Base-by-base conservation (phyloP, 2,797 vertebrate species). In the Cyprinella venusta region DNA sequence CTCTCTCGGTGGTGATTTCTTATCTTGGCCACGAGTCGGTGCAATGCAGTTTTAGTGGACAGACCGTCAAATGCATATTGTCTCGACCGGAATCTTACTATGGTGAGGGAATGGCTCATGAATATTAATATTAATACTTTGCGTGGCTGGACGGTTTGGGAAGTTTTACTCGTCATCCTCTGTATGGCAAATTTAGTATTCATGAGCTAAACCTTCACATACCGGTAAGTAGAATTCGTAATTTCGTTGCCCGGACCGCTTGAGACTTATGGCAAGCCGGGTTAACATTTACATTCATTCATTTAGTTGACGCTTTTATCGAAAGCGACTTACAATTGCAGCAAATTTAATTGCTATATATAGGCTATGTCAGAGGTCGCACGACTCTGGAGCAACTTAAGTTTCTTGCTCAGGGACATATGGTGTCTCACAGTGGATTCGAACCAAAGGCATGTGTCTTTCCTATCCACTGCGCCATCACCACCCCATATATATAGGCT, bases 11-110 rank as follows among this genome's bases (percentile, higher is more conserved):
- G n/a, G 83, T 54, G 24, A 33, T 81, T 78, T 68, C 69, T 24
- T 36, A 18, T n/a, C 33, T 48, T 65, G 72, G 18, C 78, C 84
- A 83, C 81, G 18, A 56, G 86, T 59, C 8, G 77, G 83, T 33
- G 80, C 75, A 56, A 12, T 76, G 59, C 54, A 81, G 64, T 74
- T 26, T 36, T 33, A 50, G 19, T 33, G 54, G 3, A 21, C 54
- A 24, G 54, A n/a, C 38, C 8, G 0, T 30, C 54, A 45, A 69
- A 59, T 10, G 5, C n/a, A 30, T 42, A 26, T 48, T 24, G 7
- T 5, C 45, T 30, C 9, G 6, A 30, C 21, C 16, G 2, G 2
- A 42, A 40, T 21, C 61, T 10, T 54, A 82, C 45, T 67, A 26
- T 26, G n/a, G 33, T 16, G 33, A 75, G 30, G 9, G n/a, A 0